A percentile compares a stretch with the other conserved stretches of the same genome.
phyloP scores from a whole-genome alignment of 2,797 vertebrate species.

The Phoxinus dragarum region DNA sequence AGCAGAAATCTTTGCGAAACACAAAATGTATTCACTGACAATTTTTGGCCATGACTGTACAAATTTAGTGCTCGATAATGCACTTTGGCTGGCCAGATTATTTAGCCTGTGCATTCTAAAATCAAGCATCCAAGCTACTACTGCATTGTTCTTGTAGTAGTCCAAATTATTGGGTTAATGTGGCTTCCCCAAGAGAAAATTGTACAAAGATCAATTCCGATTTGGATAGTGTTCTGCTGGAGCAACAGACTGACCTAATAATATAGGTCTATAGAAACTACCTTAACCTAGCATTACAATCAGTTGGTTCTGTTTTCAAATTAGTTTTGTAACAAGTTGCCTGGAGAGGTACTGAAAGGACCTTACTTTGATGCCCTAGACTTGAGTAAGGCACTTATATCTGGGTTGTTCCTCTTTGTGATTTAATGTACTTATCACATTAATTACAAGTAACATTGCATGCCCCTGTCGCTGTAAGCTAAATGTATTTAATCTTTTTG shows the following conservation, averaged over 20 bases:
- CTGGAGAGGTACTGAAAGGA: conserved; percentile 29
- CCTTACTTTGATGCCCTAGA: conserved; percentile 7
- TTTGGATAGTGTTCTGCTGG: background rate
- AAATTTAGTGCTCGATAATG: background rate
- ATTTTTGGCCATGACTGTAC: background rate
- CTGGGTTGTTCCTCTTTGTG: conserved; percentile 9
- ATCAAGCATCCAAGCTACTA: background rate
- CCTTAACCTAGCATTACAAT: conserved; percentile 18
- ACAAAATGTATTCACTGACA: background rate
- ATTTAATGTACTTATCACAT: background rate
- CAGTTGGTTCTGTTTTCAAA: background rate
- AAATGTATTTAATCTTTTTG: conserved; percentile 45
- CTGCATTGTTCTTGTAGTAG: background rate
- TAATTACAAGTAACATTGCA: background rate
- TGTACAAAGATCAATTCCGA: background rate
- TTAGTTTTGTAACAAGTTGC: background rate
- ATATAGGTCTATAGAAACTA: background rate
- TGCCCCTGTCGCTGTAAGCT: background rate
- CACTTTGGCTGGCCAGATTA: background rate
- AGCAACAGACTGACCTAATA: conserved; percentile 26
- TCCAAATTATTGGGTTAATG: background rate
- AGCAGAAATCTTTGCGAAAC: background rate
- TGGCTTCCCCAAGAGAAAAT: background rate
- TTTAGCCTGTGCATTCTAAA: background rate
- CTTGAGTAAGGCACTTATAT: conserved; percentile 30